Evolutionary conservation across 2,888 invertebrate species (phyloP).

Genomic region (Tortricodes alternella): DNA sequence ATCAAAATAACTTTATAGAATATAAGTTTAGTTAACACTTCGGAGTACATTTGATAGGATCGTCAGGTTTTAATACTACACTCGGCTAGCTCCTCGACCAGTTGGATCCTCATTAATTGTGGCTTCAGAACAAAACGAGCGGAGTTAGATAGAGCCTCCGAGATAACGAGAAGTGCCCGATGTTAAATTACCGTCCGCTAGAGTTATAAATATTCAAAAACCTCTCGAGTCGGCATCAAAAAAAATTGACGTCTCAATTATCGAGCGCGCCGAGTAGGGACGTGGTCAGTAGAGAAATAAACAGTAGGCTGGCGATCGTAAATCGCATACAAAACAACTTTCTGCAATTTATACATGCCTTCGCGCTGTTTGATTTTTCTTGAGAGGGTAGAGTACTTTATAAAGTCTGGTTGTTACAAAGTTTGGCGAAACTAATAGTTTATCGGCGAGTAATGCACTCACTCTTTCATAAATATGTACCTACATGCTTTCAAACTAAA

Average conservation of each 20-base stretch:
- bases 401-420: no score
- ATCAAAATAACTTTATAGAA: not conserved
- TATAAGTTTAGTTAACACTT: slow-evolving; percentile 14
- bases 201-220: slow-evolving; percentile 79
- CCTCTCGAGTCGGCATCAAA: slow-evolving; percentile 50
- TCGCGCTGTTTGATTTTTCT: no score
- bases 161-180: slow-evolving; percentile 73
- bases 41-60: slow-evolving; percentile 26
- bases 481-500: no score
- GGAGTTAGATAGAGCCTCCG: slow-evolving; percentile 60
- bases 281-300: slow-evolving; percentile 38
- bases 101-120: slow-evolving; percentile 48
- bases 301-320: slow-evolving; percentile 9
- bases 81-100: slow-evolving; percentile 31
- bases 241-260: slow-evolving; percentile 82
- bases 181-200: slow-evolving; percentile 70
- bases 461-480: no score
- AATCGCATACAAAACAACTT: not conserved
- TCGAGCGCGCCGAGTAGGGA: slow-evolving; percentile 49
- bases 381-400: no score
- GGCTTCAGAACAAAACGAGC: slow-evolving; percentile 43
- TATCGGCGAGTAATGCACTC: no score
- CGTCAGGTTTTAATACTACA: slow-evolving; percentile 23
- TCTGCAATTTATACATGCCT: no score
- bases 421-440: no score